A percentile compares a stretch with the other conserved stretches of the same genome.
phyloP scores from a whole-genome alignment of 2,888 invertebrate genomes.

The Diabrotica balteata region DNA sequence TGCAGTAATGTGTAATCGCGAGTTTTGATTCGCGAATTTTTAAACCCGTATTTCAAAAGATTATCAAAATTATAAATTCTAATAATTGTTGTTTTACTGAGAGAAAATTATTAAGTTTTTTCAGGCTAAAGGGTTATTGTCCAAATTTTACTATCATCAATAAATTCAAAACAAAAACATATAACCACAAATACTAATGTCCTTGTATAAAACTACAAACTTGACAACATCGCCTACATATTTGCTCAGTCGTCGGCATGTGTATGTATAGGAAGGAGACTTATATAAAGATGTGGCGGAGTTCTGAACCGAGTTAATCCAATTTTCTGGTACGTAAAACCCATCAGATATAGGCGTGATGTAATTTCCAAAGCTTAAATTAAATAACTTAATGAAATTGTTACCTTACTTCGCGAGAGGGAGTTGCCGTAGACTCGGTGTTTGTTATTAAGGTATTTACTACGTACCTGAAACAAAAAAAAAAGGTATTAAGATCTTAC shows the following conservation, averaged over 20 bases:
- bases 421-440: slow-evolving; percentile 9
- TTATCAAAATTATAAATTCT: too few species aligned
- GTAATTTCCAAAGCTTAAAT: slow-evolving; percentile 32
- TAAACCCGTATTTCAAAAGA: too few species aligned
- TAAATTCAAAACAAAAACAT: too few species aligned
- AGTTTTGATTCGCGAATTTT: too few species aligned
- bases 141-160: too few species aligned
- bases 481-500: not conserved
- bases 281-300: slow-evolving; percentile 28
- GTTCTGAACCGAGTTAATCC: slow-evolving; percentile 30
- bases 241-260: not conserved
- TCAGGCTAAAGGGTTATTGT: too few species aligned
- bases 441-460: not conserved
- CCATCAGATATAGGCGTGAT: slow-evolving; percentile 28
- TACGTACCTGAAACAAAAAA: slow-evolving; percentile 9
- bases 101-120: too few species aligned
- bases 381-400: slow-evolving; percentile 32
- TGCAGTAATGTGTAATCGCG: too few species aligned
- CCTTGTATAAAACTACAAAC: not conserved
- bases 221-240: slow-evolving; percentile 5
- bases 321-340: slow-evolving; percentile 35
- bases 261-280: not conserved
- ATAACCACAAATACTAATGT: too few species aligned
- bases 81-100: too few species aligned
- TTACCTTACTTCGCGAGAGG: slow-evolving; percentile 29